phyloP scores from a whole-genome alignment of 2,113 vertebrate species.

The Eudyptes chrysolophus region DNA sequence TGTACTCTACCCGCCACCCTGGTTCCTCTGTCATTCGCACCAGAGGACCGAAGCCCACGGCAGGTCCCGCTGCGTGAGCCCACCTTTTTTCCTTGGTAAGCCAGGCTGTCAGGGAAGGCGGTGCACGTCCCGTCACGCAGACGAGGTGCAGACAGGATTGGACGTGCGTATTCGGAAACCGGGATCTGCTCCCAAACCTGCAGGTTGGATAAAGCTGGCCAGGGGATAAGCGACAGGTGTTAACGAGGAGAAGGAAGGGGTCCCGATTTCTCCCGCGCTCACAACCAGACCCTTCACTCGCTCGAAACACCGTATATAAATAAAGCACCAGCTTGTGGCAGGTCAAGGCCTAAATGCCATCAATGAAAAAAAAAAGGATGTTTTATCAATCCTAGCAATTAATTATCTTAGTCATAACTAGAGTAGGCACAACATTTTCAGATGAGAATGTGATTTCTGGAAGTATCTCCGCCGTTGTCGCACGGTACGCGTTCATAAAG shows the following conservation, averaged over 20 bases:
- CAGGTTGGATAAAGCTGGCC: neutral
- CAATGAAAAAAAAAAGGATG: fast-evolving
- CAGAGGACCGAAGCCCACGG: fast-evolving
- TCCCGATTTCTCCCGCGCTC: neutral
- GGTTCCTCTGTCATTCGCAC: no score
- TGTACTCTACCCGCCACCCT: fast-evolving
- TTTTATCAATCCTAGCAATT: no score
- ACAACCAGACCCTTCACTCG: no score
- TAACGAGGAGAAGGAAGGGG: neutral
- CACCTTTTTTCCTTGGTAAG: neutral
- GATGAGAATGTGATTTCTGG: fast-evolving
- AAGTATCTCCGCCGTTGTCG: fast-evolving
- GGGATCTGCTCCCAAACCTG: neutral
- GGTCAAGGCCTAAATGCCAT: neutral
- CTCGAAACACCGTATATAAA: fast-evolving
- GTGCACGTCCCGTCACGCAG: fast-evolving
- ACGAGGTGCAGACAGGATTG: fast-evolving
- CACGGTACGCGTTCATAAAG: fast-evolving
- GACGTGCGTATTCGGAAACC: fast-evolving
- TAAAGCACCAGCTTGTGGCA: neutral
- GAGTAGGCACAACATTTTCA: neutral
- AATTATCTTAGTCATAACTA: fast-evolving
- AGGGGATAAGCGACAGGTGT: fast-evolving
- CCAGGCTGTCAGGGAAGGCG: fast-evolving
- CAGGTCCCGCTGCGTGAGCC: neutral